Base-by-base conservation (phyloP, 2,797 vertebrate genomes). In the Vireo griseus region DNA sequence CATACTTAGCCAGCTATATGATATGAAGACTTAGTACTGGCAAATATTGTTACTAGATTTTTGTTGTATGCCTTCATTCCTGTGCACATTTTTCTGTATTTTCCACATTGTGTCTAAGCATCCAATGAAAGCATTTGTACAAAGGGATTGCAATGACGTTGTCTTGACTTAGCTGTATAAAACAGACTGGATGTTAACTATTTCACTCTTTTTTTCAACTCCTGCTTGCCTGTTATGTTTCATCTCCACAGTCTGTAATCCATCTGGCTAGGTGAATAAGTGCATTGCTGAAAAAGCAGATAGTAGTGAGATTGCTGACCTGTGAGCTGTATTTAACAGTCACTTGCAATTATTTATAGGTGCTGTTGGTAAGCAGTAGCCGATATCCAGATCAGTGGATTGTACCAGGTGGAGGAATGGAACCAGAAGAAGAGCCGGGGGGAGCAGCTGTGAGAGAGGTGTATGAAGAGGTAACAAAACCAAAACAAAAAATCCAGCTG, bases 311-410 rank as follows among this genome's bases (percentile, higher is more conserved):
- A 47, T 62, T 85, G 28, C 44, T 69, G 71, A 57, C 20, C 51
- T 51, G 40, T 31, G n/a, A 93, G 58, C 58, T 91, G 6, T 62
- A 37, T 73, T 78, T 95, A 92, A 88, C 57, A 68, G 48, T 77
- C 18, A 12, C 59, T 78, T 94, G 82, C 57, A 62, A 91, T 94
- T 81, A 65, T 86, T 97, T 96, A 5, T 91, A 99, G 99, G 99
- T 99, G 55, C 96, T 99, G 93, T 97, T 99, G 94, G 99, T 99
- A 83, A 99, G 99, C 97, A 99, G 99, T 97, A 99, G 99, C 97
- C 98, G 99, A 61, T 99, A 99, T 71, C 99, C 99, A 39, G 99
- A 99, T 95, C 99, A 99, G 86, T 99, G 99, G 99, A 99, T 99
- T 83, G 99, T 99, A 47, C 99, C 99, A 0, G 99, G 99, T 88